phyloP scores from a whole-genome alignment of 2,113 vertebrate genomes.

The Boulengeromyrus knoepffleri region DNA sequence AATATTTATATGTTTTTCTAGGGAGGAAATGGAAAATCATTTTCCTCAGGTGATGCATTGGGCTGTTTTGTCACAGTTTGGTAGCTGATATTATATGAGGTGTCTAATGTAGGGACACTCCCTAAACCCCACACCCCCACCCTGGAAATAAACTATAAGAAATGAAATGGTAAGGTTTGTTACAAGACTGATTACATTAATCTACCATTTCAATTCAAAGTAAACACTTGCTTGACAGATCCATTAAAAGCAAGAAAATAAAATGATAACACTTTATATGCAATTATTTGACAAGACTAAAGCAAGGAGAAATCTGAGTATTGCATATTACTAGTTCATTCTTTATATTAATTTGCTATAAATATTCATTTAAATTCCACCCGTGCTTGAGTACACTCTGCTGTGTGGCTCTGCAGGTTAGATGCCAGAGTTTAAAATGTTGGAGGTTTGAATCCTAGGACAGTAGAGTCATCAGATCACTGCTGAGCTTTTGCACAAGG shows the following conservation, averaged over 20 bases:
- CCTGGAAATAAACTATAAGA: background rate
- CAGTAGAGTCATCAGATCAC: background rate
- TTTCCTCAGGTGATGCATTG: background rate
- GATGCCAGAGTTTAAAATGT: background rate
- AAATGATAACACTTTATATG: background rate
- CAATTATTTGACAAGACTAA: background rate
- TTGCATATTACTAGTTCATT: background rate
- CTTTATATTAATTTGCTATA: background rate
- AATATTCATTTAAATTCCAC: background rate
- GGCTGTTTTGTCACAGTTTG: background rate
- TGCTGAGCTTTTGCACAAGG: background rate
- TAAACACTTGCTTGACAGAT: background rate
- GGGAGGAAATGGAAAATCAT: background rate
- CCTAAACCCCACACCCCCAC: background rate
- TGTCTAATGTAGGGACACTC: background rate
- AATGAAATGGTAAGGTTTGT: background rate
- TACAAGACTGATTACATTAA: background rate
- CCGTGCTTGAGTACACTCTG: background rate
- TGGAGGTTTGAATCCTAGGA: background rate
- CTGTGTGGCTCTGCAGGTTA: background rate
- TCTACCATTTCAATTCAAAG: background rate
- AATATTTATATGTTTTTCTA: slow-evolving; percentile 6
- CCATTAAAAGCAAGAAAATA: background rate
- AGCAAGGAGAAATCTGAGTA: background rate
- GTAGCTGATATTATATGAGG: background rate